These are phyloP conservation scores for Beroe forskalii DNA, from an alignment of 37 sponge, comb jelly and placozoan genomes.

Conservation along the genomic window DNA sequence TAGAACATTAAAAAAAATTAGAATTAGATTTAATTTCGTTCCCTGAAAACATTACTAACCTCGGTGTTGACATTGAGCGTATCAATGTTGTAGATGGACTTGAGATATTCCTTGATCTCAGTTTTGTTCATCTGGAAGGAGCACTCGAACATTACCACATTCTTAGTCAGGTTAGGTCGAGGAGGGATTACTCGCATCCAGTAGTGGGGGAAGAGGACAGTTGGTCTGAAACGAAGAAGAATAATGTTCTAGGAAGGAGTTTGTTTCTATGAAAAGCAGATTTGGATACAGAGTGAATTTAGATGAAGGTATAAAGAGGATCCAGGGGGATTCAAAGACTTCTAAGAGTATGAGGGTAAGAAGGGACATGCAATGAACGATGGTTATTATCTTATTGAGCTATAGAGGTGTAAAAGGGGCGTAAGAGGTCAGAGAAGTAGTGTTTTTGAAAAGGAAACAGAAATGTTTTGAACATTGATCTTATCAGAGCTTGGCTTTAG, in stretches of 20 bases:
- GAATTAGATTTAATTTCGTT: too few species aligned
- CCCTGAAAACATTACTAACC: too few species aligned
- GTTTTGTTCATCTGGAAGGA: constrained; percentile 58
- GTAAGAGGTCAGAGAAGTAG: too few species aligned
- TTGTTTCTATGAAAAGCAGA: neutral
- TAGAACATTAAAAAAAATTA: too few species aligned
- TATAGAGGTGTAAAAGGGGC: too few species aligned
- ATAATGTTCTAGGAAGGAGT: too few species aligned
- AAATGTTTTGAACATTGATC: too few species aligned
- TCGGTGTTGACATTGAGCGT: neutral
- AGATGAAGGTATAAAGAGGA: neutral
- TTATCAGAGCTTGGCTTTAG: too few species aligned
- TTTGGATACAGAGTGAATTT: neutral
- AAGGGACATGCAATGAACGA: too few species aligned
- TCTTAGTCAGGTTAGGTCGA: neutral
- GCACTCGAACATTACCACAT: constrained; percentile 57
- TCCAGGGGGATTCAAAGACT: neutral
- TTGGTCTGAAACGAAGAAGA: neutral
- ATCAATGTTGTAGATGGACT: constrained; percentile 2
- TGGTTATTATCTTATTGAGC: too few species aligned
- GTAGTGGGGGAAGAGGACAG: constrained; percentile 38
- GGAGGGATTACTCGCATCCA: constrained; percentile 61
- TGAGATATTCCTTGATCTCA: constrained; percentile 44
- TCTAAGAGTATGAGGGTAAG: too few species aligned
- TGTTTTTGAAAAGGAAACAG: too few species aligned